phyloP scores from a whole-genome alignment of 2,797 vertebrate species.

The Acipenser oxyrinchus region DNA sequence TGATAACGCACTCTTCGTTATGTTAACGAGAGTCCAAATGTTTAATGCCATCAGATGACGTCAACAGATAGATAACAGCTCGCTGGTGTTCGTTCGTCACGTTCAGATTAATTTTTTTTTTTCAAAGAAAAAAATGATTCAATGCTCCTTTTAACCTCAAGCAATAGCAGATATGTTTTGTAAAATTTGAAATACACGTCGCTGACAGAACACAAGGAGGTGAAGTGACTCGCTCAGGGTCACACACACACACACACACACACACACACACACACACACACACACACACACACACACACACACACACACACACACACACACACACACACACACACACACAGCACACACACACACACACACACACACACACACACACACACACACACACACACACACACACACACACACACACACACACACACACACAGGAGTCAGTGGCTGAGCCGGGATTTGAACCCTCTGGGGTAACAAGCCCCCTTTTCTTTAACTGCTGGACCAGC shows the following conservation, averaged over 20 bases:
- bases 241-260: not conserved
- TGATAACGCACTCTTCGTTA: no score
- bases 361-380: not conserved
- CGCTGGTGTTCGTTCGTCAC: no score
- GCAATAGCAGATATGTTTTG: no score
- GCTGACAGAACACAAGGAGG: no score
- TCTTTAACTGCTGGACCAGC: no score
- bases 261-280: slow-evolving; percentile 1
- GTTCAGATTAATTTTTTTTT: no score
- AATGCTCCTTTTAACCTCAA: no score
- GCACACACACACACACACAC: not conserved
- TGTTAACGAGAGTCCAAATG: no score
- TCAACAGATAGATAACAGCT: slow-evolving; percentile 75
- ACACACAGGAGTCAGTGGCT: not conserved
- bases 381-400: not conserved
- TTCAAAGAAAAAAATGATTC: no score
- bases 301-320: not conserved
- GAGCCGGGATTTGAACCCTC: no score
- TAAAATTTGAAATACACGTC: no score
- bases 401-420: slow-evolving; percentile 1
- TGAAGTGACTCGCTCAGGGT: not conserved
- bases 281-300: not conserved
- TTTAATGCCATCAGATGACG: slow-evolving; percentile 34
- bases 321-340: not conserved
- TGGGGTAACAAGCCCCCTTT: no score